These are phyloP conservation scores for Crotalus helleri DNA, from an alignment of 2,113 vertebrate species.

Conservation along the genomic window DNA sequence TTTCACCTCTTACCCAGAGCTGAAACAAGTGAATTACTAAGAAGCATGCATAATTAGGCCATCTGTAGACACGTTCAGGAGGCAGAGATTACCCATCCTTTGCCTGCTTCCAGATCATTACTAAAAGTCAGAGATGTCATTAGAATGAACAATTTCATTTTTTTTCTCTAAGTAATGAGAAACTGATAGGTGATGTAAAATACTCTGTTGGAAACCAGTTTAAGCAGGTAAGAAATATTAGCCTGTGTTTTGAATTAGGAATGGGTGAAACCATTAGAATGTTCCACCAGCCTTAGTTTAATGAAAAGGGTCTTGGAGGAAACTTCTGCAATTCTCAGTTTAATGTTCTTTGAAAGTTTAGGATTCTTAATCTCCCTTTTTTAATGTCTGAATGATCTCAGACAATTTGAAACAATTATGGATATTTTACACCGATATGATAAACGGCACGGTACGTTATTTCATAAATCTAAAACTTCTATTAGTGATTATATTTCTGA, in stretches of 20 bases:
- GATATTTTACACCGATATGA: neutral
- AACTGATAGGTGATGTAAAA: slow-evolving; percentile 23
- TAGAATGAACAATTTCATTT: neutral
- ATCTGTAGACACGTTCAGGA: neutral
- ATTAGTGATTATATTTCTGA: neutral
- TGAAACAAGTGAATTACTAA: slow-evolving; percentile 11
- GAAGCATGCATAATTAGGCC: slow-evolving; percentile 13
- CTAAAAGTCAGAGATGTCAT: neutral
- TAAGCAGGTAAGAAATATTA: slow-evolving; percentile 3
- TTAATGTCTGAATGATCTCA: neutral
- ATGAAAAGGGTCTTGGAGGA: neutral
- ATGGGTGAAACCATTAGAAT: neutral
- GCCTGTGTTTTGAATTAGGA: slow-evolving; percentile 7
- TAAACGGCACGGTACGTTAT: neutral
- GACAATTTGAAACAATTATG: neutral
- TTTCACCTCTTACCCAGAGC: neutral
- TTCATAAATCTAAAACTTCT: neutral
- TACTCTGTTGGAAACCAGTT: neutral
- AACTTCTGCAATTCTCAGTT: neutral
- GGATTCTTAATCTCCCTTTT: neutral
- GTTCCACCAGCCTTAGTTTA: neutral
- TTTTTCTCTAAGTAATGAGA: slow-evolving; percentile 17
- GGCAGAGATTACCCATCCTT: neutral
- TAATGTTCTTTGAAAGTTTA: neutral
- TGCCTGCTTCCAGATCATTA: neutral